Percentiles rank a stretch among this genome's conserved stretches.
Conservation (phyloP, 2,888 invertebrate genomes). For the Nasonovia ribisnigri region DNA sequence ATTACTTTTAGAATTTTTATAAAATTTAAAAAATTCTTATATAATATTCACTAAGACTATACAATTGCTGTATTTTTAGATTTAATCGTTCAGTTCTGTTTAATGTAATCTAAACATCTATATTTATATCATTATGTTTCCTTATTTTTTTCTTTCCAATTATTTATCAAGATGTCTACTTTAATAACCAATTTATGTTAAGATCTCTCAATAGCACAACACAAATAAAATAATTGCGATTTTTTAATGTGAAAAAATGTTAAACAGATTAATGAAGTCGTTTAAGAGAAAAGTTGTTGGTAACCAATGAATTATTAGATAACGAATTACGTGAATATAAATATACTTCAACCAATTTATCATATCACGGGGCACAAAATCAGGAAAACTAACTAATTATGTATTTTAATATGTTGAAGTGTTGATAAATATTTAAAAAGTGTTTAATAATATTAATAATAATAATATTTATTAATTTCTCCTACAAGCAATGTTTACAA, state of each 20-base stretch:
- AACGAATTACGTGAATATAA: not conserved
- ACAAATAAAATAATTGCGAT: not conserved
- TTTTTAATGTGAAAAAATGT: not conserved
- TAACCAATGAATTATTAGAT: not conserved
- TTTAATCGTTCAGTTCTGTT: not conserved
- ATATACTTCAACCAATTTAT: not conserved
- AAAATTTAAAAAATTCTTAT: too few relatives aligned
- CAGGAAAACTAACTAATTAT: not conserved
- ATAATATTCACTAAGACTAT: not conserved
- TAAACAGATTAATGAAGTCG: conserved; percentile 13
- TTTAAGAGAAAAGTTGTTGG: not conserved
- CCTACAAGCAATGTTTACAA: too few relatives aligned
- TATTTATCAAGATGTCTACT: not conserved
- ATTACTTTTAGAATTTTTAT: not conserved
- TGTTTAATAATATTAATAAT: not conserved
- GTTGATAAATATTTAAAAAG: not conserved
- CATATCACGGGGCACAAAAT: not conserved
- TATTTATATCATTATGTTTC: not conserved
- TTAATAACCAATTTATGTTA: not conserved
- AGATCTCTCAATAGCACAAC: not conserved
- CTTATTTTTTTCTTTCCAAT: not conserved
- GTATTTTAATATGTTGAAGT: not conserved
- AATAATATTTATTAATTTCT: too few relatives aligned
- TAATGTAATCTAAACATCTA: not conserved
- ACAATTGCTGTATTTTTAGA: not conserved